Evolutionary conservation across 2,888 invertebrate genomes (phyloP).

Genomic region (Tetranychus truncatus): DNA sequence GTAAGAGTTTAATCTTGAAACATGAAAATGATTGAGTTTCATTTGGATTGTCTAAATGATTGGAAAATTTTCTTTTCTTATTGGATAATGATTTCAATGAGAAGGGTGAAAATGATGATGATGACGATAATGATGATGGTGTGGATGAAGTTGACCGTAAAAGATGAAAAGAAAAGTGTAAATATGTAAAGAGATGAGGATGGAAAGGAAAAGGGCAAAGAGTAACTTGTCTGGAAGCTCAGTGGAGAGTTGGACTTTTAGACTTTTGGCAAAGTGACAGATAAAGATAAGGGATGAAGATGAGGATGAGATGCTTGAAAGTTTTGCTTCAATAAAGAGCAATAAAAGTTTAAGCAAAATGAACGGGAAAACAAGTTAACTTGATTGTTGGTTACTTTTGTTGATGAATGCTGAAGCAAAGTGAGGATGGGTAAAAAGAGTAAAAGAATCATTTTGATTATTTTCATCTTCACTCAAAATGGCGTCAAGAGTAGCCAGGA

Average conservation of each 20-base stretch:
- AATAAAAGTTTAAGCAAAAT: not conserved
- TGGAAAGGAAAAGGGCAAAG: not conserved
- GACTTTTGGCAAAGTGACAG: not conserved
- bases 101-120: not conserved
- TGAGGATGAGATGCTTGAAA: not conserved
- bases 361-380: not conserved
- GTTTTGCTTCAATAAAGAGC: not conserved
- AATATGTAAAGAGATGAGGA: slow-evolving; percentile 5
- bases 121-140: not conserved
- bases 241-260: not conserved
- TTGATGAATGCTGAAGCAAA: not conserved
- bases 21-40: too few species aligned
- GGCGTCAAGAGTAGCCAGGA: too few species aligned
- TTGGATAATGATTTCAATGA: not conserved
- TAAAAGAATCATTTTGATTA: not conserved
- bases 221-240: not conserved
- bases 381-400: not conserved
- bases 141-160: not conserved
- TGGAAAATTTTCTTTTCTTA: not conserved
- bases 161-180: slow-evolving; percentile 4
- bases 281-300: not conserved
- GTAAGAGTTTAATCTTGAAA: too few species aligned
- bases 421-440: not conserved
- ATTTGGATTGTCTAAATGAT: too few species aligned
- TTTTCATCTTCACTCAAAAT: not conserved